These are phyloP conservation scores for Podarcis siculus DNA, from an alignment of 2,797 vertebrate species.

Conservation along the genomic window DNA sequence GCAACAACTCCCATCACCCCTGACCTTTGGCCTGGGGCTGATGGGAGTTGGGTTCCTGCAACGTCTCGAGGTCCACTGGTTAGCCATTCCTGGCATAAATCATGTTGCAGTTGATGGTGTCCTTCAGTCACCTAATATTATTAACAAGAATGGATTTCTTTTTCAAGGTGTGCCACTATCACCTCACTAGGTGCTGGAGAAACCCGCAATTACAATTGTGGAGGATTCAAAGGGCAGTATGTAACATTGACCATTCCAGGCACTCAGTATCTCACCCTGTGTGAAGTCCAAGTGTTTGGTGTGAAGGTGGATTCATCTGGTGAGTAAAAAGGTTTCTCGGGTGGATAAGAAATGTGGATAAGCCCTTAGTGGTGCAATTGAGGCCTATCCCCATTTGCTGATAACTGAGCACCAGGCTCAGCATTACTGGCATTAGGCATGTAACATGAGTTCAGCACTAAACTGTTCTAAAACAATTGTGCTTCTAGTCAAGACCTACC, in stretches of 20 bases:
- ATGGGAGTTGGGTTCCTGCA: no score
- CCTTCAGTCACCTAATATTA: not conserved
- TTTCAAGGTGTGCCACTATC: constrained; percentile 5
- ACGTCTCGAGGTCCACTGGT: no score
- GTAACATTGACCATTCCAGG: not conserved
- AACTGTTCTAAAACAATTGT: not conserved
- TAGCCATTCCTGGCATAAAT: no score
- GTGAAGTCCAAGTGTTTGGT: constrained; percentile 34
- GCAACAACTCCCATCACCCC: no score
- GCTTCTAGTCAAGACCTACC: not conserved
- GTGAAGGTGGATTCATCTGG: not conserved
- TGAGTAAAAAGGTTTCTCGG: not conserved
- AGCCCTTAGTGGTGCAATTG: no score
- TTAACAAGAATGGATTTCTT: not conserved
- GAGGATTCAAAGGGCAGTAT: constrained; percentile 6
- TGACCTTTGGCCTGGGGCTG: no score
- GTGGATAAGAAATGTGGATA: no score
- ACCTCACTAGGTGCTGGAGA: not conserved
- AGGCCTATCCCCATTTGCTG: no score
- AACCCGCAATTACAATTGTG: constrained; percentile 1
- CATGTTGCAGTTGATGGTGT: not conserved
- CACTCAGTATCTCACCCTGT: not conserved
- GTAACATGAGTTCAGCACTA: not conserved
- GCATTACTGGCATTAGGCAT: no score
- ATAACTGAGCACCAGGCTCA: no score